phyloP scores from a whole-genome alignment of 64 coral and sea anemone genomes.

The Montipora efflorescens region DNA sequence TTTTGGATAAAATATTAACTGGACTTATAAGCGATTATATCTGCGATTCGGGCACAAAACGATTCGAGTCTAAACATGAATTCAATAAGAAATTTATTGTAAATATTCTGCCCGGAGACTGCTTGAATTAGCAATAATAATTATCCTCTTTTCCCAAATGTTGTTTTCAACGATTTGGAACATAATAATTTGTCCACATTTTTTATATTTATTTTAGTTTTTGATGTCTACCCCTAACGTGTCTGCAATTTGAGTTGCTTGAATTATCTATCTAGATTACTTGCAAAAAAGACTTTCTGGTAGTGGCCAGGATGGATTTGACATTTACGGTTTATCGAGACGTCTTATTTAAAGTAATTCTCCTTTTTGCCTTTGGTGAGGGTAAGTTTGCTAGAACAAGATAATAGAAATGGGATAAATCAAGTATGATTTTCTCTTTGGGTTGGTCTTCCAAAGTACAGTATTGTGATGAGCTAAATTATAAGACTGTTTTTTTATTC shows the following conservation, averaged over 20 bases:
- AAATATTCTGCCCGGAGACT: background rate
- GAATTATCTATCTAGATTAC: background rate
- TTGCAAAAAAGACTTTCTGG: background rate
- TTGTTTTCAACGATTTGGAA: background rate
- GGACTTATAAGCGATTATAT: background rate
- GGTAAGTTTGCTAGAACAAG: background rate
- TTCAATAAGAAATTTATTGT: background rate
- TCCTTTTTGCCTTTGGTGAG: background rate
- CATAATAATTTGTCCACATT: background rate
- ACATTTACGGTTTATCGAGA: background rate
- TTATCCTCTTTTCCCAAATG: background rate
- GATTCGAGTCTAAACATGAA: background rate
- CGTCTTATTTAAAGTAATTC: background rate
- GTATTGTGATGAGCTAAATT: too few relatives aligned
- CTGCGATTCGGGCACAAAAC: background rate
- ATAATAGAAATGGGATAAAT: too few relatives aligned
- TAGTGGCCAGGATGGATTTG: background rate
- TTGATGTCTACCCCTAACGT: background rate
- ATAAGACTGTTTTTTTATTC: too few relatives aligned
- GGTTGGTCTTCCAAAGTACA: too few relatives aligned
- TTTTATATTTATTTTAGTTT: background rate
- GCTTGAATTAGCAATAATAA: constrained; percentile 10
- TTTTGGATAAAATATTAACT: background rate
- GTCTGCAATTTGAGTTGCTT: background rate
- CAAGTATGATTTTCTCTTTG: too few relatives aligned